A percentile compares a stretch with the other conserved stretches of the same genome.
Conservation (phyloP, 2,797 vertebrate species). For the Uromys caudimaculatus region DNA sequence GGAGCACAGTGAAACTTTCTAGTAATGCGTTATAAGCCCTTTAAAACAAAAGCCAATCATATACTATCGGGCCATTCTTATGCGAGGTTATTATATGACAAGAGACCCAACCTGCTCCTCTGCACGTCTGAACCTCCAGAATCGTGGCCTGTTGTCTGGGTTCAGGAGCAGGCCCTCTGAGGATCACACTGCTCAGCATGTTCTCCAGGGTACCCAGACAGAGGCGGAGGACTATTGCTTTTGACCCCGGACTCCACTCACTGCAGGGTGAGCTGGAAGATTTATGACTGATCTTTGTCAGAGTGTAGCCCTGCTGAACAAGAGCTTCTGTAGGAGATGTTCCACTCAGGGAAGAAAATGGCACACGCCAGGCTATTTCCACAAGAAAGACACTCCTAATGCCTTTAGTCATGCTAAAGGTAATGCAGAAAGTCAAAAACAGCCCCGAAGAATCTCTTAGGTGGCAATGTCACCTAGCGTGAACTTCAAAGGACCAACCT, state of each 20-base stretch:
- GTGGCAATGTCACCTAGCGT: neutral
- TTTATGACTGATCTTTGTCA: slow-evolving; percentile 16
- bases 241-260: slow-evolving; percentile 24
- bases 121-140: neutral
- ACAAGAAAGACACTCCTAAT: neutral
- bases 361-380: neutral
- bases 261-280: neutral
- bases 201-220: neutral
- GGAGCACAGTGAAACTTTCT: slow-evolving; percentile 28
- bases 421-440: neutral
- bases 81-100: neutral
- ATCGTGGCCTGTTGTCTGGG: neutral
- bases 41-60: slow-evolving; percentile 20
- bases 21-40: slow-evolving; percentile 7
- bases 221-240: neutral
- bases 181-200: neutral
- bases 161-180: neutral
- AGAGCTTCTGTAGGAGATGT: slow-evolving; percentile 30
- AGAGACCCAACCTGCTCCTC: neutral
- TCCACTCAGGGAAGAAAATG: neutral
- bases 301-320: neutral
- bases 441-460: neutral
- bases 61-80: neutral
- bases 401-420: neutral
- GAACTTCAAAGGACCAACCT: neutral